These are phyloP conservation scores for Myiozetetes cayanensis DNA, from an alignment of 2,113 vertebrate species.

Conservation along the genomic window DNA sequence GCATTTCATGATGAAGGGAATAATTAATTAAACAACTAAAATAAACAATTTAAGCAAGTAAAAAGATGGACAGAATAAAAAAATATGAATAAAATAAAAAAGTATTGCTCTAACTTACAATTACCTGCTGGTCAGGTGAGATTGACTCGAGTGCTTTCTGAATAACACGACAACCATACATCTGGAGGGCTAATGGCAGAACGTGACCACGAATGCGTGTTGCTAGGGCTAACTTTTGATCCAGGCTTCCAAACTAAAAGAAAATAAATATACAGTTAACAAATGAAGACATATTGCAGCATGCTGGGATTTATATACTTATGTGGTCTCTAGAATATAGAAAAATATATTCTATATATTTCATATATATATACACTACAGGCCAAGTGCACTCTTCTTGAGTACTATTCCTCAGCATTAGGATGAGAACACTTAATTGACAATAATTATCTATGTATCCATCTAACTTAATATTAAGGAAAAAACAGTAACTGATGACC, in stretches of 20 bases:
- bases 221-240: constrained; percentile 93
- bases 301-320: neutral
- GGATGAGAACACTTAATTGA: neutral
- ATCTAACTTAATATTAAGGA: neutral
- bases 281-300: neutral
- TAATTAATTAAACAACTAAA: neutral
- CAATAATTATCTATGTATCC: neutral
- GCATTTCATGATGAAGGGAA: neutral
- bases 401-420: neutral
- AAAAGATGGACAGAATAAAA: neutral
- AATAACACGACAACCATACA: constrained; percentile 97
- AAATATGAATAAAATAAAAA: constrained; percentile 2
- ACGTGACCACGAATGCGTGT: constrained; percentile 95
- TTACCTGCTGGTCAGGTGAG: constrained; percentile 98
- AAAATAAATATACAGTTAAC: constrained; percentile 14
- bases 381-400: neutral
- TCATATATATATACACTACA: too few species aligned
- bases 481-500: neutral
- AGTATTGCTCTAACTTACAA: constrained; percentile 87
- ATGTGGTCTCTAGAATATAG: too few species aligned
- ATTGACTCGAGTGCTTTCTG: constrained; percentile 97
- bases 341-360: too few species aligned
- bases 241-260: constrained; percentile 90
- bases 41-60: neutral
- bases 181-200: constrained; percentile 91